These are phyloP conservation scores for Malachius bipustulatus DNA, from an alignment of 2,888 invertebrate genomes.

Conservation along the genomic window DNA sequence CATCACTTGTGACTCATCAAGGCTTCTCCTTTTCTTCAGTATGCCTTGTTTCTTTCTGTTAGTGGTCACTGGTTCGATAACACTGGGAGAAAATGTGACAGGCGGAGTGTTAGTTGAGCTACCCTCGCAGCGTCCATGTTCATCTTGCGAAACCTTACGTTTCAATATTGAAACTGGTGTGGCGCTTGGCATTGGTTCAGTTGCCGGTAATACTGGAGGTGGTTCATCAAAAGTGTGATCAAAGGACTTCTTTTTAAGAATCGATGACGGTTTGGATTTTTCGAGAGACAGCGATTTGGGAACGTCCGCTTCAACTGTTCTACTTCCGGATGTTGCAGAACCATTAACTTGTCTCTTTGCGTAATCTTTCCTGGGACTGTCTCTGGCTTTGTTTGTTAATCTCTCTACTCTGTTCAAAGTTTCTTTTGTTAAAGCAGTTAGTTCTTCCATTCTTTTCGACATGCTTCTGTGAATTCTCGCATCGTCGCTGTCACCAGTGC, in stretches of 20 bases:
- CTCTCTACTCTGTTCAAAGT: conserved; percentile 56
- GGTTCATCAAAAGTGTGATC: conserved; percentile 33
- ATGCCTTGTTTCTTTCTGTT: conserved; percentile 63
- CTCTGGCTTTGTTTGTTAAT: conserved; percentile 39
- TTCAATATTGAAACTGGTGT: conserved; percentile 47
- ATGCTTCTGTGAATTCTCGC: conserved; percentile 24
- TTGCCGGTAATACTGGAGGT: conserved; percentile 19
- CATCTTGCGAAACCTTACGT: conserved; percentile 41
- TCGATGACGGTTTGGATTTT: conserved; percentile 36
- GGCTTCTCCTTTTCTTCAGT: conserved; percentile 69
- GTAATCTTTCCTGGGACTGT: conserved; percentile 21
- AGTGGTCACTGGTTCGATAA: conserved; percentile 51
- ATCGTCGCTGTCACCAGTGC: conserved; percentile 10
- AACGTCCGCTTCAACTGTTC: conserved; percentile 4
- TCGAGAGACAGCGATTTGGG: not conserved
- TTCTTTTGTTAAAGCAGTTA: conserved; percentile 52
- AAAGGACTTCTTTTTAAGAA: conserved; percentile 54
- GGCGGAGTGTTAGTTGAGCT: conserved; percentile 46
- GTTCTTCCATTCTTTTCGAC: conserved; percentile 49
- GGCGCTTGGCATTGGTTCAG: conserved; percentile 18
- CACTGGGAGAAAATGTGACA: conserved; percentile 69
- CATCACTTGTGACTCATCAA: conserved; percentile 66
- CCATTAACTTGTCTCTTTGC: conserved; percentile 14
- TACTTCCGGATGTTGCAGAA: not conserved
- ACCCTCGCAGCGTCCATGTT: conserved; percentile 31